Percentiles rank a stretch among this genome's conserved stretches.
Evolutionary conservation across 1,140 invertebrate genomes (phyloP).

Genomic region (Drosophila baimaii): DNA sequence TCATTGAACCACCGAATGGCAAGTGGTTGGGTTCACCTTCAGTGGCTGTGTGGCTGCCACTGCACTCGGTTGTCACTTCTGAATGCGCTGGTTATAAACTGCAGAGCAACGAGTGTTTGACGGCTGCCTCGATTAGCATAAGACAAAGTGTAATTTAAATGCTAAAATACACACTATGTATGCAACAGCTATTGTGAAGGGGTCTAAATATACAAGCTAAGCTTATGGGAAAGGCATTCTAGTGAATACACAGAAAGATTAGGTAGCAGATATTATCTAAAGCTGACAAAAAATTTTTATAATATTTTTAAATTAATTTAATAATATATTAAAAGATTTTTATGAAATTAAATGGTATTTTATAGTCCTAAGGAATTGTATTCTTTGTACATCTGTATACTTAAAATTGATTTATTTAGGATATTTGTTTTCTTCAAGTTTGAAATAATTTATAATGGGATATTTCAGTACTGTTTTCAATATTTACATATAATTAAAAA

Average conservation of each 20-base stretch:
- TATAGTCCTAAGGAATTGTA: background rate
- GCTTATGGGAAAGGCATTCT: background rate
- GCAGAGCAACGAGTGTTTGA: conserved; percentile 37
- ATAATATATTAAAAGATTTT: too few species aligned
- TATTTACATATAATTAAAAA: background rate
- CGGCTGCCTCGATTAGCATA: conserved; percentile 59
- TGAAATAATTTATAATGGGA: too few species aligned
- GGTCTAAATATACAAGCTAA: conserved; percentile 1
- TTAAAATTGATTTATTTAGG: too few species aligned
- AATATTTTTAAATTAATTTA: too few species aligned
- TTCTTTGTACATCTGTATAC: too few species aligned
- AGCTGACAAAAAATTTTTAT: too few species aligned
- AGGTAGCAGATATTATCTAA: too few species aligned
- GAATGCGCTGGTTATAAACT: conserved; percentile 26
- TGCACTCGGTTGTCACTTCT: conserved; percentile 32
- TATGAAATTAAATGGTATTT: background rate
- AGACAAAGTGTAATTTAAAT: conserved; percentile 68
- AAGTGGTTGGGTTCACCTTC: conserved; percentile 32
- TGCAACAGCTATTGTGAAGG: conserved; percentile 17
- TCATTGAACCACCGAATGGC: conserved; percentile 63
- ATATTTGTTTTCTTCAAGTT: too few species aligned
- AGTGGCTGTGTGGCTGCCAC: conserved; percentile 34
- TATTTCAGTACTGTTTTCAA: too few species aligned
- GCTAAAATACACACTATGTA: conserved; percentile 34
- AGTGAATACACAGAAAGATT: background rate